A percentile compares a stretch with the other conserved stretches of the same genome.
Evolutionary conservation across 2,888 invertebrate genomes (phyloP).

Genomic region (Ecliptopera silaceata): DNA sequence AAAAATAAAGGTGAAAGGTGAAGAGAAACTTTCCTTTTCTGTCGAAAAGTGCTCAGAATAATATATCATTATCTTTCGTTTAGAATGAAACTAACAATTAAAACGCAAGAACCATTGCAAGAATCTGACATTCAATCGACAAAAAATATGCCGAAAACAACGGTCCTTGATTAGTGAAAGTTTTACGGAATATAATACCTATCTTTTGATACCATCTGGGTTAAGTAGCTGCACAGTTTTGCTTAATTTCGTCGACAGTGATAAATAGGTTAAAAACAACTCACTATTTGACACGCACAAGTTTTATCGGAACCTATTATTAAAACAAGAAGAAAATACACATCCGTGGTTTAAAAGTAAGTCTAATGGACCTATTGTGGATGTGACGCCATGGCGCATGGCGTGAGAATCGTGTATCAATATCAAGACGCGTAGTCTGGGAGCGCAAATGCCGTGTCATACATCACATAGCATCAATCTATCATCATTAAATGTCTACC

Average conservation of each 20-base stretch:
- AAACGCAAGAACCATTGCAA: constrained; percentile 16
- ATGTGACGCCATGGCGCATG: background rate
- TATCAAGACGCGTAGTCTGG: background rate
- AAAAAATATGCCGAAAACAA: constrained; percentile 34
- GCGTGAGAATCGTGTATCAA: constrained; percentile 1
- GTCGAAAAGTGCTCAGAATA: constrained; percentile 12
- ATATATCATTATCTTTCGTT: constrained; percentile 16
- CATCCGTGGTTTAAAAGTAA: background rate
- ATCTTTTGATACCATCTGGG: constrained; percentile 36
- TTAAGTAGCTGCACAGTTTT: constrained; percentile 32
- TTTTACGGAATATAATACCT: constrained; percentile 30
- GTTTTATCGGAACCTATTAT: constrained; percentile 1
- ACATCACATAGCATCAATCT: background rate
- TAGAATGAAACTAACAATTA: constrained; percentile 22
- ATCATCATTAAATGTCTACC: constrained; percentile 1
- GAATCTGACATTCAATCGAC: constrained; percentile 23
- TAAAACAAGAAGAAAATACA: constrained; percentile 5
- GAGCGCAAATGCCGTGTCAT: background rate
- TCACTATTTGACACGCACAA: constrained; percentile 14
- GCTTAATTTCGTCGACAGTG: constrained; percentile 32
- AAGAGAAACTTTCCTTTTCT: constrained; percentile 41
- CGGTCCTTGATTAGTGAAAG: constrained; percentile 38
- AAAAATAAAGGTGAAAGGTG: constrained; percentile 36
- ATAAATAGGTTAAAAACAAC: constrained; percentile 24
- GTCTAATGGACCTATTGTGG: background rate